Conservation (phyloP, 2,888 invertebrate species). For the Hylaea fasciaria region DNA sequence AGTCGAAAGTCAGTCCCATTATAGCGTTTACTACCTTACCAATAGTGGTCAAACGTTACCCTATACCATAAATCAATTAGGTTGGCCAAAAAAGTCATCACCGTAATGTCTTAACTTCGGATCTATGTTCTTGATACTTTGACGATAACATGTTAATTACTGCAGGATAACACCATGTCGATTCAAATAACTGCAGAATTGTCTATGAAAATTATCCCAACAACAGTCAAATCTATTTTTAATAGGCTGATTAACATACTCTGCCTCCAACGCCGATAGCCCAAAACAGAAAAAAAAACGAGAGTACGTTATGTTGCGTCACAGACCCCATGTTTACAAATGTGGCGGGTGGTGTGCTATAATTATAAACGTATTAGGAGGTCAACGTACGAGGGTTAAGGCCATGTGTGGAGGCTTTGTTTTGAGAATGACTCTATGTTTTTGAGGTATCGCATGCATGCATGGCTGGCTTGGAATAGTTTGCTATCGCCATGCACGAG, state of each 20-base stretch:
- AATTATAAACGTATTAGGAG: slow-evolving; percentile 84
- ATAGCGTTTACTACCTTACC: too few relatives aligned
- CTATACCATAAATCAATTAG: too few relatives aligned
- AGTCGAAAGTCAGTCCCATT: too few relatives aligned
- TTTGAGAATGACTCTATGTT: slow-evolving; percentile 48
- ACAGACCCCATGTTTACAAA: slow-evolving; percentile 76
- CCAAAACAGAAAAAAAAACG: slow-evolving; percentile 47
- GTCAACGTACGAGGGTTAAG: slow-evolving; percentile 73
- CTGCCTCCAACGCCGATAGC: slow-evolving; percentile 2
- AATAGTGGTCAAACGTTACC: too few relatives aligned
- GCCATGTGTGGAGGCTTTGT: slow-evolving; percentile 58
- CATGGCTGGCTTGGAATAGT: slow-evolving; percentile 1
- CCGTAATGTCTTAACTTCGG: too few relatives aligned
- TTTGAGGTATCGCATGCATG: slow-evolving; percentile 9
- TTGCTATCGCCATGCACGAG: too few relatives aligned
- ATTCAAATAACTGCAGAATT: too few relatives aligned
- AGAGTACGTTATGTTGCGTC: slow-evolving; percentile 59
- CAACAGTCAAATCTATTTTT: slow-evolving; percentile 34
- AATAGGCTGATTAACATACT: slow-evolving; percentile 33
- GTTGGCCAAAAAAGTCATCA: too few relatives aligned
- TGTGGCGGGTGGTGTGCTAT: slow-evolving; percentile 55
- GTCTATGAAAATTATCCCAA: too few relatives aligned
- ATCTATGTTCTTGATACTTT: too few relatives aligned
- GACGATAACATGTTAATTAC: too few relatives aligned
- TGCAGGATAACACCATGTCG: too few relatives aligned